phyloP scores from a whole-genome alignment of 2,888 invertebrate species.

The Microplitis deprimator region DNA sequence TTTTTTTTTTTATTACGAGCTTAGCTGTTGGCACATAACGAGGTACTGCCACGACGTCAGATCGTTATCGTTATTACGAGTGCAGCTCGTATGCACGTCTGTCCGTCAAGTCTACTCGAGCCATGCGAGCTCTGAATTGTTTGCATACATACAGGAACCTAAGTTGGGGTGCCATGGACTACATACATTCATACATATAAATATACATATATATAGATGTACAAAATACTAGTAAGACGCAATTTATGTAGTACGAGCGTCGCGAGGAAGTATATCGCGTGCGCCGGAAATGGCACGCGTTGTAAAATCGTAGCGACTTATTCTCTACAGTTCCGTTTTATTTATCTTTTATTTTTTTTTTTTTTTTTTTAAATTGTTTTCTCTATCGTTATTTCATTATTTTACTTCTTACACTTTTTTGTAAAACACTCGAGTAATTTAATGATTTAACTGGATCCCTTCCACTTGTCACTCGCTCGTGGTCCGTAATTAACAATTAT shows the following conservation, averaged over 20 bases:
- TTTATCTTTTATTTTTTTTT: constrained; percentile 2
- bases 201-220: constrained; percentile 32
- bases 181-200: constrained; percentile 25
- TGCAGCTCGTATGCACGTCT: constrained; percentile 52
- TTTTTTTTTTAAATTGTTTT: background rate
- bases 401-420: constrained; percentile 16
- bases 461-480: constrained; percentile 57
- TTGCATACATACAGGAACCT: constrained; percentile 41
- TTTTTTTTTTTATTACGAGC: constrained; percentile 28
- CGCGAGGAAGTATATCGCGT: constrained; percentile 56
- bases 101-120: constrained; percentile 44
- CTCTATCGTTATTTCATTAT: constrained; percentile 28
- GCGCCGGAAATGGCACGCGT: constrained; percentile 67
- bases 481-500: constrained; percentile 62
- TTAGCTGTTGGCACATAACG: constrained; percentile 46
- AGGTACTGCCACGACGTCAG: constrained; percentile 52
- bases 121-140: constrained; percentile 42
- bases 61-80: constrained; percentile 62
- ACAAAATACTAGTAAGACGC: constrained; percentile 26
- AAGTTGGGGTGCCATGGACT: background rate
- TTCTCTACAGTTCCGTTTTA: constrained; percentile 17
- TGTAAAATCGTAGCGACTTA: constrained; percentile 55
- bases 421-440: background rate
- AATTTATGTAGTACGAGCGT: constrained; percentile 44
- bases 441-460: constrained; percentile 28